Base-by-base conservation (phyloP, 2,113 vertebrate genomes). In the Odontesthes bonariensis region DNA sequence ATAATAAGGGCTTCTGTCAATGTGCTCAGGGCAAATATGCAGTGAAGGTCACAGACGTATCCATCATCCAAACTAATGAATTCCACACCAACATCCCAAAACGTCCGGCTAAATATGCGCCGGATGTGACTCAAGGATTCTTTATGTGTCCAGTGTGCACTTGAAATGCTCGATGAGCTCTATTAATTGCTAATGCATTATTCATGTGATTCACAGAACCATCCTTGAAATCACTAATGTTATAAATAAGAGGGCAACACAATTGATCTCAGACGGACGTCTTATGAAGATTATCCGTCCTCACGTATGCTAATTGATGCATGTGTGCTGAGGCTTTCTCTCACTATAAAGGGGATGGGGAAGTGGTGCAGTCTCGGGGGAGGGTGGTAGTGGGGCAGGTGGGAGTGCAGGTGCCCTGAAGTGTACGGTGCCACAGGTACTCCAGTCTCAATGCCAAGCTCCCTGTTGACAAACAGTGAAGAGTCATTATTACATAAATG, bases 331-430 rank as follows among this genome's bases (percentile, higher is more conserved):
- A 70, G 54, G 57, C 76, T 38, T 51, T 44, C 61, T 57, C 81
- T 98, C 94, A 99, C 98, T 97, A 99, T 97, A 82, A 99, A 94
- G 82, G 96, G 96, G 86, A 99, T 94, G 72, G 98, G 96, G 80
- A 98, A 94, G 91, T 99, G 97, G 89, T 99, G 98, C 87, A 99
- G 97, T 92, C 98, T 95, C 69, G 98, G 96, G 58, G 97, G 96
- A 33, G 96, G 91, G 8, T 99, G 98, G 90, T 99, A 99, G 92
- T 98, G 98, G 79, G 96, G 95, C 93, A 99, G 70, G 91, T 99
- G 98, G 83, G 98, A 95, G 90, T 98, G 97, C 90, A 99, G 90
- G 60, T 98, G 96, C 74, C 96, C 96, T 70, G 97, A 95, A 63
- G 97, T 94, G 40, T 97, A 99, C 1, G 98, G 95, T 17, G 96